Percentiles rank a stretch among this genome's conserved stretches.
phyloP scores from a whole-genome alignment of 2,888 invertebrate genomes.

The Orthosia gothica region DNA sequence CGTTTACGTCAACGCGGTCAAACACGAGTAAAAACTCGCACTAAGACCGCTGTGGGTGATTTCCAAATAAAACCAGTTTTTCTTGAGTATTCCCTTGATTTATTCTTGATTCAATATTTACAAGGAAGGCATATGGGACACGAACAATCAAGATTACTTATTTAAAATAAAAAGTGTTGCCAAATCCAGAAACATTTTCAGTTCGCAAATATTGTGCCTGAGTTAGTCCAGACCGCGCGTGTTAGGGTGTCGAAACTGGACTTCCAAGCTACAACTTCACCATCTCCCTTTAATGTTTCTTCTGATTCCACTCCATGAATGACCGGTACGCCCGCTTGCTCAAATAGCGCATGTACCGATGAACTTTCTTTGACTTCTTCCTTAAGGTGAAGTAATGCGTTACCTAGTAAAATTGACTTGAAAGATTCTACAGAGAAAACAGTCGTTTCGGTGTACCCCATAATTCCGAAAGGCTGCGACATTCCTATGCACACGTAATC shows the following conservation, averaged over 20 bases:
- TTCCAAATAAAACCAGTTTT: no score
- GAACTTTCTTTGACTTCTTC: accelerated
- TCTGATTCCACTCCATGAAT: accelerated
- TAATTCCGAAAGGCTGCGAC: conserved; percentile 22
- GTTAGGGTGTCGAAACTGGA: not conserved
- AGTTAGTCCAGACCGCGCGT: conserved; percentile 71
- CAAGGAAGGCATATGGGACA: no score
- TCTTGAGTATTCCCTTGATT: no score
- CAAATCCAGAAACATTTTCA: conserved; percentile 42
- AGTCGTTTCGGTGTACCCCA: accelerated
- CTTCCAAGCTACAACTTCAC: accelerated
- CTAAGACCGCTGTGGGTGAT: no score
- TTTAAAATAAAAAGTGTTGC: not conserved
- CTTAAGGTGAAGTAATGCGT: conserved; percentile 3
- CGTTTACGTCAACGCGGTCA: no score
- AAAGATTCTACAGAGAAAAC: conserved; percentile 18
- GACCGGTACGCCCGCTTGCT: conserved; percentile 45
- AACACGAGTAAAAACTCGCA: no score
- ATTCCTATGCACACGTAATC: conserved; percentile 62
- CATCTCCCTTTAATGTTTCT: no score
- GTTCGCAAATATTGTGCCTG: conserved; percentile 78
- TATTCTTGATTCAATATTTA: no score
- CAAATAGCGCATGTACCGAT: conserved; percentile 2
- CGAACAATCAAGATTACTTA: no score
- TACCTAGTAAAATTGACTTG: conserved; percentile 53